Conservation (phyloP, 2,113 vertebrate species). For the Paedocypris sp. region DNA sequence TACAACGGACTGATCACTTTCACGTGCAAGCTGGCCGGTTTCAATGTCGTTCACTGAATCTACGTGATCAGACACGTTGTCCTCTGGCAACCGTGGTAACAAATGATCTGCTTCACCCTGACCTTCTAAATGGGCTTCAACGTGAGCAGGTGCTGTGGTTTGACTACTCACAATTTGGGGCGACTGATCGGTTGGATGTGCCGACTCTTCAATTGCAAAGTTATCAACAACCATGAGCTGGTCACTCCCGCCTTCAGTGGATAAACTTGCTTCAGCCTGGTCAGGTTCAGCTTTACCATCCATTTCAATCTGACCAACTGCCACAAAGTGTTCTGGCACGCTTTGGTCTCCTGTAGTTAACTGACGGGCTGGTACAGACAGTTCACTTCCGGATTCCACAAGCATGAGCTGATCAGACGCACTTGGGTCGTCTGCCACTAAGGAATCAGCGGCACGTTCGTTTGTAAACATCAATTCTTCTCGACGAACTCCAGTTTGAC, state of each 20-base stretch:
- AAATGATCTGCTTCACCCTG: neutral
- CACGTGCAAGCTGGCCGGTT: neutral
- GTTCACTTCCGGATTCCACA: neutral
- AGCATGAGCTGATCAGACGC: neutral
- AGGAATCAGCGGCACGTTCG: neutral
- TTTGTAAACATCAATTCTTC: neutral
- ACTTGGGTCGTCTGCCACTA: neutral
- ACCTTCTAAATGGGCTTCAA: neutral
- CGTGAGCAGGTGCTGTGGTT: neutral
- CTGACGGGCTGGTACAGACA: neutral
- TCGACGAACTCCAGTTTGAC: neutral
- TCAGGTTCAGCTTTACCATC: neutral
- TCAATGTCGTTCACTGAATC: neutral
- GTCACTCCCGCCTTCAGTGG: neutral
- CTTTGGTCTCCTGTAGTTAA: conserved; percentile 2
- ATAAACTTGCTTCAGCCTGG: neutral
- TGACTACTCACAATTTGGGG: neutral
- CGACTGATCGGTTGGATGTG: neutral
- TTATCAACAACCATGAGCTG: conserved; percentile 3
- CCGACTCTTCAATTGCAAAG: neutral
- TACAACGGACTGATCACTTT: neutral
- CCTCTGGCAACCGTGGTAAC: neutral
- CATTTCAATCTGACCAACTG: neutral
- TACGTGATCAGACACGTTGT: neutral
- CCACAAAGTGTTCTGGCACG: neutral